Evolutionary conservation across 1,140 invertebrate genomes (phyloP).

Genomic region (Melitaea cinxia): DNA sequence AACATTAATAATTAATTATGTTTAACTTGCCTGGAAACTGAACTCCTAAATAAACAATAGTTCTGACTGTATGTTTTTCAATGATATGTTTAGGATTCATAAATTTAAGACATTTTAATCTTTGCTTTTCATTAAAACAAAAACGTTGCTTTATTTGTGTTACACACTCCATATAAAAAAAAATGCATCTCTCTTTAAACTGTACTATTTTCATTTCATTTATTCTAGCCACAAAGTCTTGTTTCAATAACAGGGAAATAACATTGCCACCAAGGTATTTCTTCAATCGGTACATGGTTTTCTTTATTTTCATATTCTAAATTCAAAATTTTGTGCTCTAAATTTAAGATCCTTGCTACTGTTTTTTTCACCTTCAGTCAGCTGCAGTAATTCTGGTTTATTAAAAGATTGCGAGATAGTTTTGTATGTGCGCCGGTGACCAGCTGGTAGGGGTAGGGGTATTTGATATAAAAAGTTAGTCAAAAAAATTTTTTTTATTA

Average conservation of each 20-base stretch:
- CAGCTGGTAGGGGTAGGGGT: too few species aligned
- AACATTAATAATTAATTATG: constrained; percentile 5
- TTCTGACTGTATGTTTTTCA: constrained; percentile 15
- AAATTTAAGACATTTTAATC: constrained; percentile 22
- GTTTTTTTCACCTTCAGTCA: constrained; percentile 43
- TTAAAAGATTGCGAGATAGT: constrained; percentile 42
- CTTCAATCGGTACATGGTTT: constrained; percentile 32
- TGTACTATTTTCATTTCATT: constrained; percentile 20
- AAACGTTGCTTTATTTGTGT: constrained; percentile 24
- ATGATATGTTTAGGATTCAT: constrained; percentile 25
- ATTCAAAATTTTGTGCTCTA: constrained; percentile 37
- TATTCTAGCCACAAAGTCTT: constrained; percentile 14
- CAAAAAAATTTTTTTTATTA: too few species aligned
- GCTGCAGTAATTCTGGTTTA: constrained; percentile 35
- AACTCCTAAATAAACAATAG: constrained; percentile 20
- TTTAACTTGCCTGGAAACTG: constrained; percentile 13
- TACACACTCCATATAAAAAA: constrained; percentile 26
- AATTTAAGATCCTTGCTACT: constrained; percentile 13
- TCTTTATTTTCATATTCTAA: constrained; percentile 24
- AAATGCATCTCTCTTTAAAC: constrained; percentile 23
- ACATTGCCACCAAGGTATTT: constrained; percentile 33
- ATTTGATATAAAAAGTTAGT: too few species aligned
- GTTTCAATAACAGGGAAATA: constrained; percentile 22
- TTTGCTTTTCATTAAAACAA: constrained; percentile 23
- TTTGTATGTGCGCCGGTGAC: too few species aligned